Base-by-base conservation (phyloP, 2,797 vertebrate species). In the Otolemur crassicaudatus region DNA sequence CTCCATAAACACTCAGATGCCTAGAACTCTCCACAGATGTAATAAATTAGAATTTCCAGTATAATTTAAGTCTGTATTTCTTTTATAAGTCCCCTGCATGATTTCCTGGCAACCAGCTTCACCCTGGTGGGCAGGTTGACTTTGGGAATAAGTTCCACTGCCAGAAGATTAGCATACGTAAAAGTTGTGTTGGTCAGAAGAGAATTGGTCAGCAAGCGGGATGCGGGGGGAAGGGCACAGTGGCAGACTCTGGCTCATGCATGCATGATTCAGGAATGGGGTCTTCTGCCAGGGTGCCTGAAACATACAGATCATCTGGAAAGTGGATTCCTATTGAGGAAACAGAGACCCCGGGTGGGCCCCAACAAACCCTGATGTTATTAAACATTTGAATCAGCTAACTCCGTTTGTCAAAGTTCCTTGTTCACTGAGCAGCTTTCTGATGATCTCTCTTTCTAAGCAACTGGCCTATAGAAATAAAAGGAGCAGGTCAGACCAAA, bases 31-130 rank as follows among this genome's bases (percentile, higher is more conserved):
- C n/a, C 63, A 43, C 7, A 92, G 34, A 91, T 7, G 37, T 37
- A 95, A 90, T 79, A 79, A 40, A 40, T 75, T 70, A 60, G 31
- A 95, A 82, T 95, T 97, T 95, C 20, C 75, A 75, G 37, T n/a
- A 77, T 2, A 79, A 61, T 12, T n/a, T 49, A 75, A 29, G 9
- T 37, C 9, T 53, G 7, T 67, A 67, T 79, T 73, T 88, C 27
- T 84, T 84, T 91, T 77, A 7, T 61, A 90, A 87, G 49, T 72
- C 11, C 5, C 69, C 29, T 22, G 8, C 40, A 60, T 76, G 29
- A 11, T 80, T 58, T 75, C 56, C 53, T 27, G 37, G 29, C 58
- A 85, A 60, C 60, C 29, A 75, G 20, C 37, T 17, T 82, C 63
- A 84, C 31, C 25, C 43, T 49, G 20, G 27, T 29, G 60, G 60